phyloP scores from a whole-genome alignment of 2,888 invertebrate genomes.

The Diloba caeruleocephala region DNA sequence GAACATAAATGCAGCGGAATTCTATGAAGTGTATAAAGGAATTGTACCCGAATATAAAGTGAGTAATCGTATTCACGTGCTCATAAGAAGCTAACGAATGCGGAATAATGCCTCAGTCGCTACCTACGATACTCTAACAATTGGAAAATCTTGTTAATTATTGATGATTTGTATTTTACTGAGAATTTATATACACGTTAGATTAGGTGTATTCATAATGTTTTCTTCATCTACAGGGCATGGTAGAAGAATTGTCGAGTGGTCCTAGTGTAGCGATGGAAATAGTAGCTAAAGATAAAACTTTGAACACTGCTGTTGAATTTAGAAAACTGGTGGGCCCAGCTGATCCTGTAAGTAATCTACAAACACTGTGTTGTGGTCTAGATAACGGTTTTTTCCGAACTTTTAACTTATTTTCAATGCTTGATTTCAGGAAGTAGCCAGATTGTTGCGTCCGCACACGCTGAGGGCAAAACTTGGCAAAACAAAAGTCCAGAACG shows the following conservation, averaged over 20 bases:
- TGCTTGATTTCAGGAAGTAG: constrained; percentile 92
- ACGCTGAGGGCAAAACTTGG: constrained; percentile 96
- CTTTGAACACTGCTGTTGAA: constrained; percentile 90
- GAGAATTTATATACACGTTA: too few relatives aligned
- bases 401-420: not conserved
- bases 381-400: not conserved
- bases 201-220: constrained; percentile 2
- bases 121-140: too few relatives aligned
- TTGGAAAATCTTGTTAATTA: too few relatives aligned
- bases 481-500: constrained; percentile 94
- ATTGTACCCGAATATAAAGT: constrained; percentile 94
- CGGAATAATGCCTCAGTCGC: too few relatives aligned
- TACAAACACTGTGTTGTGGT: not conserved
- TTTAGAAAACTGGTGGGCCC: constrained; percentile 97
- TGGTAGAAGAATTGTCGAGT: constrained; percentile 95
- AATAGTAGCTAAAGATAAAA: constrained; percentile 90
- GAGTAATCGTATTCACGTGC: constrained; percentile 49
- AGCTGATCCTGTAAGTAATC: constrained; percentile 93
- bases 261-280: constrained; percentile 97
- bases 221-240: constrained; percentile 86
- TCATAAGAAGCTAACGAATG: too few relatives aligned
- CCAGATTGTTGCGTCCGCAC: constrained; percentile 94
- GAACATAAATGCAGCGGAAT: constrained; percentile 95
- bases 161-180: too few relatives aligned
- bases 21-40: constrained; percentile 97